These are phyloP conservation scores for Mionectes macconnelli DNA, from an alignment of 2,113 vertebrate species.

Conservation along the genomic window DNA sequence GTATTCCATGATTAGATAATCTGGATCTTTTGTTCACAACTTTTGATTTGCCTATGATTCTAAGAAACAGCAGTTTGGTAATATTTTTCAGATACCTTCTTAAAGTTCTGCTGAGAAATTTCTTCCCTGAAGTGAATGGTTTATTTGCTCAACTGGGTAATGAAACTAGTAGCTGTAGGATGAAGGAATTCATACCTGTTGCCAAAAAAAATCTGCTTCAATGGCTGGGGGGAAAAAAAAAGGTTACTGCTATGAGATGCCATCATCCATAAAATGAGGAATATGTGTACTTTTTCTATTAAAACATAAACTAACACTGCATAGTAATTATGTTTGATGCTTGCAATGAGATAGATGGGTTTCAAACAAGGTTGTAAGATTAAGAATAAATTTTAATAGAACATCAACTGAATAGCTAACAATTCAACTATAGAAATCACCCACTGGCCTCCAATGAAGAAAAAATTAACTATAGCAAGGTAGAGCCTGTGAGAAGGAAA, in stretches of 20 bases:
- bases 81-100: background rate
- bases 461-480: background rate
- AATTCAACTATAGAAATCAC: background rate
- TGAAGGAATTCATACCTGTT: background rate
- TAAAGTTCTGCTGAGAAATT: background rate
- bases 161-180: background rate
- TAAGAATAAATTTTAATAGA: background rate
- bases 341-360: background rate
- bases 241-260: background rate
- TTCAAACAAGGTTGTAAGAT: background rate
- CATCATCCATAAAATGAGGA: background rate
- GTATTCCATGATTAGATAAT: background rate
- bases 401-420: background rate
- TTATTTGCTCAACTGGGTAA: background rate
- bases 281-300: background rate
- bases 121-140: background rate
- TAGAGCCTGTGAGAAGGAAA: background rate
- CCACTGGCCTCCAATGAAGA: background rate
- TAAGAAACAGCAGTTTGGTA: background rate
- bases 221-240: rapidly evolving
- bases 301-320: background rate
- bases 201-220: background rate
- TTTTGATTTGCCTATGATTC: background rate
- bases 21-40: background rate
- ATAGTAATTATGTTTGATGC: background rate